Conservation (phyloP, 2,113 vertebrate genomes). For the Acinonyx jubatus region DNA sequence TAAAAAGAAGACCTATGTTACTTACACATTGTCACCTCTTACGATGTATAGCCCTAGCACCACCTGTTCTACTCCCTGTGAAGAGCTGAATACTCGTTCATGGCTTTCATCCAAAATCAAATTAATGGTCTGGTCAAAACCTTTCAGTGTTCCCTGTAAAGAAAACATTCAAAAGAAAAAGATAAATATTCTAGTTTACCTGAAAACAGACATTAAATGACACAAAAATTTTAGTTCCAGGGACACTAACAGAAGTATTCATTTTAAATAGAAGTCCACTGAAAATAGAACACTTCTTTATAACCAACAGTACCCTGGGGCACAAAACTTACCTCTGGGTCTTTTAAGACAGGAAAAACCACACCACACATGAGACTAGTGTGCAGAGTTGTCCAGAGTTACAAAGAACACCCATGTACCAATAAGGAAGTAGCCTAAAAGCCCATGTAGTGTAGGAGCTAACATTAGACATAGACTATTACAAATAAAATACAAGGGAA, state of each 20-base stretch:
- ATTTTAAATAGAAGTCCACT: not conserved
- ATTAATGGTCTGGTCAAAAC: constrained; percentile 99
- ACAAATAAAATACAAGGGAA: not conserved
- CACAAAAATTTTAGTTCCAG: not conserved
- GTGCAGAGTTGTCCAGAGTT: not conserved
- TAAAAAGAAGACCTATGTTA: constrained; percentile 59
- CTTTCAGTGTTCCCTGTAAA: constrained; percentile 95
- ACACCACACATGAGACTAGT: not conserved
- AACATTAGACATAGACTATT: not conserved
- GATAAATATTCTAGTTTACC: not conserved
- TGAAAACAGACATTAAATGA: not conserved
- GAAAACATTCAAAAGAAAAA: constrained; percentile 18
- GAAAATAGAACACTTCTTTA: not conserved
- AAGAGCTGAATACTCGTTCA: constrained; percentile 98
- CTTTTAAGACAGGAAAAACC: not conserved
- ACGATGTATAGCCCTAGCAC: constrained; percentile 98
- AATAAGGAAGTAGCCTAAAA: constrained; percentile 20
- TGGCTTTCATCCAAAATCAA: constrained; percentile 99
- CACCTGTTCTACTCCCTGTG: constrained; percentile 98
- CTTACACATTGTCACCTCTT: constrained; percentile 99
- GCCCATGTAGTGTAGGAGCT: not conserved
- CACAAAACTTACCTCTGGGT: not conserved
- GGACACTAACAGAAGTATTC: not conserved
- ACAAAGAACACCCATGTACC: not conserved
- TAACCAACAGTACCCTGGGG: not conserved